Base-by-base conservation (phyloP, 2,888 invertebrate species). In the Clitarchus hookeri region DNA sequence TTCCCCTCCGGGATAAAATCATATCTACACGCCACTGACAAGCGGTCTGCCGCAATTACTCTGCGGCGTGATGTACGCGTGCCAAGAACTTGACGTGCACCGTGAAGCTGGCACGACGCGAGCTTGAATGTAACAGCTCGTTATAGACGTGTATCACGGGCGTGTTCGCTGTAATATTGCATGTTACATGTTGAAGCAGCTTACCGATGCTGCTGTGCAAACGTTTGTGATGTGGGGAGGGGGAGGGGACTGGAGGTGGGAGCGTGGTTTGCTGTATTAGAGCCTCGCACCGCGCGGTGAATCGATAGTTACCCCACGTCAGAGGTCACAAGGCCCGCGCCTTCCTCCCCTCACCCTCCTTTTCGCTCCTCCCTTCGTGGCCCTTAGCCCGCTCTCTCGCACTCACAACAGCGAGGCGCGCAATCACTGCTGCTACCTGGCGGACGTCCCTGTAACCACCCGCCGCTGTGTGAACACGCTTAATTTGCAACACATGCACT, bases 111-210 rank as follows among this genome's bases (percentile, higher is more conserved):
- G 48, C 11, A 48, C 48, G 48, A 48, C 11, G 48, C 48, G 11
- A 4, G 65, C 65, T 65, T 9, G 12, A 65, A 19, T 65, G 65
- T 65, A 65, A 65, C 65, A 65, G 65, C 65, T 65, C 65, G 65
- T 65, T 65, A 65, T n/a, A 65, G 65, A 65, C 23, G 65, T 65
- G 65, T n/a, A 65, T 6, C 65, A 65, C 11, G n/a, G n/a, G 65
- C 65, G 65, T 65, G 65, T n/a, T 65, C 19, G 65, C 65, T 65
- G 65, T 65, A 65, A 65, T 65, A 65, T 65, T 65, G 65, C 65
- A 65, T 65, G 65, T 65, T 65, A 65, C 65, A 65, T 65, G 65
- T 65, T 65, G 65, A 65, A 65, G 65, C 65, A 65, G 65, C 65
- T 65, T n/a, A 65, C 65, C 65, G 65, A n/a, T 65, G 65, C 13